phyloP scores from a whole-genome alignment of 1,140 invertebrate species.

The Bombus sylvicola region DNA sequence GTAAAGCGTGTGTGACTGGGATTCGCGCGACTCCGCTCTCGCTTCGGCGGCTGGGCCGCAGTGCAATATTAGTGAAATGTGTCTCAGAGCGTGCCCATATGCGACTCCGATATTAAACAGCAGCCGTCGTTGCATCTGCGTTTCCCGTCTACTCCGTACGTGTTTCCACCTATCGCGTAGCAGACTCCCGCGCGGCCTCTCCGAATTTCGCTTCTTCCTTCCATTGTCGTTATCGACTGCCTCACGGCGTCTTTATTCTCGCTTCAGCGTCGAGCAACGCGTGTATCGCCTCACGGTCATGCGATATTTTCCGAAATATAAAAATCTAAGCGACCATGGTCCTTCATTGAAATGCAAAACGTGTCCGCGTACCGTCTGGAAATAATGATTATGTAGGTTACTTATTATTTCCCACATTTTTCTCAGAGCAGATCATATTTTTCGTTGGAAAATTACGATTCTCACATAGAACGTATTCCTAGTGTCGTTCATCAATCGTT shows the following conservation, averaged over 20 bases:
- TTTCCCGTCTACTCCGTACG: constrained; percentile 56
- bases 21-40: constrained; percentile 48
- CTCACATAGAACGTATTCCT: neutral
- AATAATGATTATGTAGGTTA: constrained; percentile 61
- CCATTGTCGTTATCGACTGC: neutral
- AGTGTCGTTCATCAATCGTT: neutral
- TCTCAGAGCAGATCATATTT: neutral
- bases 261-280: neutral
- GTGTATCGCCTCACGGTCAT: neutral
- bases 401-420: neutral
- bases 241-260: constrained; percentile 5
- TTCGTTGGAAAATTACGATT: neutral
- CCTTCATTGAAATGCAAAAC: constrained; percentile 49
- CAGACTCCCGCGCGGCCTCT: constrained; percentile 18
- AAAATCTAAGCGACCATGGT: constrained; percentile 71
- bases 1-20: constrained; percentile 71
- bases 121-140: constrained; percentile 79
- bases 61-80: constrained; percentile 80
- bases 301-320: constrained; percentile 76
- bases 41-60: constrained; percentile 47
- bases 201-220: constrained; percentile 22
- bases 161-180: constrained; percentile 49
- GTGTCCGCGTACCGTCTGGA: constrained; percentile 69
- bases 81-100: constrained; percentile 77
- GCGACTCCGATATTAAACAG: constrained; percentile 81